Conservation (phyloP, 2,797 vertebrate species). For the Sebastes glaucus region DNA sequence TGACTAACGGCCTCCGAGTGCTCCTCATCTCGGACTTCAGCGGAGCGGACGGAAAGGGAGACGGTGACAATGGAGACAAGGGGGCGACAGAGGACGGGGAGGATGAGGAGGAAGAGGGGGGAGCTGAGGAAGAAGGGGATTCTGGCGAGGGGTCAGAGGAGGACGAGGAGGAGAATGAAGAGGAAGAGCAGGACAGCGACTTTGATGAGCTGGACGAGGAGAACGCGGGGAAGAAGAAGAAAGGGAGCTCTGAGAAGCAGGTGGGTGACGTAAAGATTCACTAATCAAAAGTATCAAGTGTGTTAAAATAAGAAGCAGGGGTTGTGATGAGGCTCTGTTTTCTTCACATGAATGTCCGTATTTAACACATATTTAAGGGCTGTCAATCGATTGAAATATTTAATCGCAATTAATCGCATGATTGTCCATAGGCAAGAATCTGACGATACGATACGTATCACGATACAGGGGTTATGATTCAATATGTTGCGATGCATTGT, state of each 20-base stretch:
- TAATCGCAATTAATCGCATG: no score
- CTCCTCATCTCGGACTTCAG: constrained; percentile 94
- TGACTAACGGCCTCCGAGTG: constrained; percentile 90
- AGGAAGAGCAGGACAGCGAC: constrained; percentile 85
- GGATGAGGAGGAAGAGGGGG: constrained; percentile 40
- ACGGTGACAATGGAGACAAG: constrained; percentile 16
- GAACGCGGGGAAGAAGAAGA: constrained; percentile 80
- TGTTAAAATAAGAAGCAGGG: not conserved
- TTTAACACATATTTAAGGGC: not conserved
- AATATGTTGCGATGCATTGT: no score
- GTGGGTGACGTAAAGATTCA: constrained; percentile 61
- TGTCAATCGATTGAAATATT: no score
- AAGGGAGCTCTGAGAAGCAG: constrained; percentile 91
- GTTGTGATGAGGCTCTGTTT: not conserved
- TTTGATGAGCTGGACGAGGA: constrained; percentile 83
- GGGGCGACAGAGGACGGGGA: constrained; percentile 12
- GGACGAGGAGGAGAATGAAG: constrained; percentile 76
- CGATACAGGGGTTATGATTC: no score
- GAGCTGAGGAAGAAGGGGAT: constrained; percentile 67
- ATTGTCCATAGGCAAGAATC: no score
- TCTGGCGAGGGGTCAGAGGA: constrained; percentile 70
- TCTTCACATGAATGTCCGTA: not conserved
- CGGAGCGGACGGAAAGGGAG: constrained; percentile 71
- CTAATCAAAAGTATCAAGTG: not conserved
- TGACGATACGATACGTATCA: no score